Evolutionary conservation across 2,888 invertebrate genomes (phyloP), one percentile per base, ranked within the genome.

Genomic region (Barypeithes pellucidus): DNA sequence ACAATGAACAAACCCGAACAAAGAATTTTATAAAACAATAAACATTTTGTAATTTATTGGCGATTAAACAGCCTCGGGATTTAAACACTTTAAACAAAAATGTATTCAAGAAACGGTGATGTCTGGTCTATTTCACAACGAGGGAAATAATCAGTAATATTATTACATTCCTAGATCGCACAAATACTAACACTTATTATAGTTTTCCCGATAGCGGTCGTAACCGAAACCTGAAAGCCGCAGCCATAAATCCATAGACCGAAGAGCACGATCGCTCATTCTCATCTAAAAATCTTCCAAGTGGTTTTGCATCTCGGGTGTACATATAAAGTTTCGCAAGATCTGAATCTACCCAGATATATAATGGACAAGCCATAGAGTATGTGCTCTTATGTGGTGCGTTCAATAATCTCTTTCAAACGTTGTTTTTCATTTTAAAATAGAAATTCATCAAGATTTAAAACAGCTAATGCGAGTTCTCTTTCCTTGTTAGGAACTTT

Each of bases 311-410:
- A 75, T 75, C 75, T 75, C 62, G 71, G 71, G 75, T 75, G 75
- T 75, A n/a, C n/a, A n/a, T n/a, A 75, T 75, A 75, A 72, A 63
- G 71, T 75, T 75, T 75, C 75, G 67, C 71, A 60, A 75, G 71
- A 71, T 71, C 67, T 68, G 59, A 75, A 75, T 71, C 75, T 71
- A 71, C 68, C 16, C 57, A 70, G 75, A 75, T 71, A 67, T 75
- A 71, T 75, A 67, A 47, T 70, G 70, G 61, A 20, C 57, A 24
- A 62, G 61, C 41, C 33, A 61, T 57, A 57, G 62, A 24, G 61
- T 68, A 52, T 62, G 59, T 68, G 63, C 59, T 59, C 33, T 67
- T 67, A 65, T 52, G 16, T 14, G 54, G 65, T 70, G 41, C 69
- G 69, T 73, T 73, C 69, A 4, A 7, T 11, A 20, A 45, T 67